These are phyloP conservation scores for Cisticola juncidis DNA, from an alignment of 2,113 vertebrate species.

Conservation along the genomic window DNA sequence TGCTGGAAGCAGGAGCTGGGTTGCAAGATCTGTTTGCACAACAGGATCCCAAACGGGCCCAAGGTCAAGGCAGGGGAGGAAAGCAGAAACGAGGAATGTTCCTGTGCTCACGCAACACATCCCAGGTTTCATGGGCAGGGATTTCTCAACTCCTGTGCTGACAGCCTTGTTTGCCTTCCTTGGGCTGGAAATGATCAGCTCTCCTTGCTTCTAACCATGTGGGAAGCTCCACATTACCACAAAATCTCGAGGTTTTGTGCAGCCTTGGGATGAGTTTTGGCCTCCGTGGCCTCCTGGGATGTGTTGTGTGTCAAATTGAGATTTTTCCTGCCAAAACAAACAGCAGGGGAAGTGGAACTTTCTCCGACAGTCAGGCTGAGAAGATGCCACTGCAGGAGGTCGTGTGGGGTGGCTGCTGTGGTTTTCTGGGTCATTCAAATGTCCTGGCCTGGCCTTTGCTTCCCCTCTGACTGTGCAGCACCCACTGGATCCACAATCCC, in stretches of 20 bases:
- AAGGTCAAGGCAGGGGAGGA: constrained; percentile 22
- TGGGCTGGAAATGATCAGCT: not conserved
- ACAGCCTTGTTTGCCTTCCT: not conserved
- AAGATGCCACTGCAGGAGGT: not conserved
- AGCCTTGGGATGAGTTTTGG: not conserved
- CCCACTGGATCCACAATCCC: not conserved
- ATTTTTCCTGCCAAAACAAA: not conserved
- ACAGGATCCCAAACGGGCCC: not conserved
- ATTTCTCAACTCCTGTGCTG: not conserved
- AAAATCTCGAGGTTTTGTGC: fast-evolving
- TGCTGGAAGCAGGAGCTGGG: not conserved
- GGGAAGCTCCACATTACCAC: not conserved
- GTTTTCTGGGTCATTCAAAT: not conserved
- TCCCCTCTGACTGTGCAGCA: not conserved
- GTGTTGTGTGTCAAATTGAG: not conserved
- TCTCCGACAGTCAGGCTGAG: not conserved
- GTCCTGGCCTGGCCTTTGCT: not conserved
- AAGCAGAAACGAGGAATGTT: not conserved
- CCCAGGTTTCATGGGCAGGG: not conserved
- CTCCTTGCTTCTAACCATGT: not conserved
- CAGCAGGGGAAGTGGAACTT: not conserved
- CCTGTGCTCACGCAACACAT: not conserved
- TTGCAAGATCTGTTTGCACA: not conserved
- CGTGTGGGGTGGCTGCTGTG: not conserved
- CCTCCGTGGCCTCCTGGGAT: not conserved